A percentile compares a stretch with the other conserved stretches of the same genome.
Evolutionary conservation across 2,888 invertebrate species (phyloP).

Genomic region (Ceraclea dissimilis): DNA sequence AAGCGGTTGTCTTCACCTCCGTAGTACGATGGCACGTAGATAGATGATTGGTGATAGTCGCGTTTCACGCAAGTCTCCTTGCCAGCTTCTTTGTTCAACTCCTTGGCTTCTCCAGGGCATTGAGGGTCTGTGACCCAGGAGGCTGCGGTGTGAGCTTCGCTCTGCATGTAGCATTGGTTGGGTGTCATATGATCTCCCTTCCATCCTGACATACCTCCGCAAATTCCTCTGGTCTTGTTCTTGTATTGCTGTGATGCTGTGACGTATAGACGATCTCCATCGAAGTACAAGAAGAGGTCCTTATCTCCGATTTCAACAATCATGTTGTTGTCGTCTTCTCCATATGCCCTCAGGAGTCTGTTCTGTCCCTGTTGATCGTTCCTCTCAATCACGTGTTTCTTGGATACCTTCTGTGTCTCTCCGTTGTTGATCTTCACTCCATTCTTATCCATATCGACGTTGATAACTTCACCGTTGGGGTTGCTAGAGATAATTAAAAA

Average conservation of each 20-base stretch:
- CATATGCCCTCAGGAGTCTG: constrained; percentile 39
- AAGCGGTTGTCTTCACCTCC: constrained; percentile 32
- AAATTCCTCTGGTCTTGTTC: constrained; percentile 47
- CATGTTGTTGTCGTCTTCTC: constrained; percentile 47
- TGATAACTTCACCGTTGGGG: constrained; percentile 33
- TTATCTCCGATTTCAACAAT: constrained; percentile 45
- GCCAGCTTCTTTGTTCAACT: constrained; percentile 30
- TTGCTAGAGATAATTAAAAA: constrained; percentile 29
- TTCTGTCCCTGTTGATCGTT: constrained; percentile 19
- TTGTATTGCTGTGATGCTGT: constrained; percentile 40
- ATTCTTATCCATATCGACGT: background rate
- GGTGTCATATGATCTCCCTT: constrained; percentile 44
- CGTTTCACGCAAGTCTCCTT: constrained; percentile 29
- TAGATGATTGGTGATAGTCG: constrained; percentile 29
- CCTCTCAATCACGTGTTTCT: constrained; percentile 32
- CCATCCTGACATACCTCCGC: constrained; percentile 47
- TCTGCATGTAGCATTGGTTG: constrained; percentile 37
- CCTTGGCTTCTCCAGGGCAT: constrained; percentile 31
- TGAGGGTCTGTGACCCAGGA: constrained; percentile 38
- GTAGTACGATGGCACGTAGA: constrained; percentile 34
- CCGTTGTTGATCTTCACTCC: constrained; percentile 30
- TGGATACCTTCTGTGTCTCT: constrained; percentile 33
- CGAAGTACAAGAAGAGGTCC: constrained; percentile 47
- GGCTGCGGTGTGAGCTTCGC: constrained; percentile 38
- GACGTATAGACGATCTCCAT: constrained; percentile 48